These are phyloP conservation scores for Indicator maculatus DNA, from an alignment of 2,113 vertebrate genomes.

Conservation along the genomic window DNA sequence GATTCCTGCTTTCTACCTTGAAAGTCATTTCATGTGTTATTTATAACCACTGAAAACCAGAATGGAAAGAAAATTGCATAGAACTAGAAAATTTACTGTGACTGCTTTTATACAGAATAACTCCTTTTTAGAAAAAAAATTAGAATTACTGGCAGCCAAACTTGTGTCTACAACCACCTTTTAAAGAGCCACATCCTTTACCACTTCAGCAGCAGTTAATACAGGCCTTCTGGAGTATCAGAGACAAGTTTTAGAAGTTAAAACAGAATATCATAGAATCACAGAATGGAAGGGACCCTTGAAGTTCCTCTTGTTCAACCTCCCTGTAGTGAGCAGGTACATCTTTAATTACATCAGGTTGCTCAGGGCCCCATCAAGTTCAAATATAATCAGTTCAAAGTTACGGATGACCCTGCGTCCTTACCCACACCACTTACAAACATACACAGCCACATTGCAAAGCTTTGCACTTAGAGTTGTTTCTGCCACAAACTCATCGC, in stretches of 20 bases:
- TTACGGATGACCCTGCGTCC: not conserved
- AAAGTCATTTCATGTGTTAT: slow-evolving; percentile 88
- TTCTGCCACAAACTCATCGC: not conserved
- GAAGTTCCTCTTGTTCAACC: no score
- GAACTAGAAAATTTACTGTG: slow-evolving; percentile 79
- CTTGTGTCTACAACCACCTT: slow-evolving; percentile 48
- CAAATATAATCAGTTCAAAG: not conserved
- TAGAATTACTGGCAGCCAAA: slow-evolving; percentile 63
- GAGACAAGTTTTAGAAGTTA: not conserved
- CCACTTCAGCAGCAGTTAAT: not conserved
- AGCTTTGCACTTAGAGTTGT: not conserved
- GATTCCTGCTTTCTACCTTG: slow-evolving; percentile 86
- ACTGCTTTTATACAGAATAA: slow-evolving; percentile 77
- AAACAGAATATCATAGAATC: not conserved
- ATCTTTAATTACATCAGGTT: no score
- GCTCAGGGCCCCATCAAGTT: no score
- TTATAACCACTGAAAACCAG: slow-evolving; percentile 82
- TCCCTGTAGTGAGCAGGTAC: no score
- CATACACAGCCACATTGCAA: not conserved
- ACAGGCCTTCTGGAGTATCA: not conserved
- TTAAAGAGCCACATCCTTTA: slow-evolving; percentile 24
- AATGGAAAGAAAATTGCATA: slow-evolving; percentile 79
- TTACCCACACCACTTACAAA: not conserved
- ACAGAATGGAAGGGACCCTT: no score
- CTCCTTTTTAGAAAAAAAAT: slow-evolving; percentile 66